Base-by-base conservation (phyloP, 2,888 invertebrate genomes). In the Prostheceraeus crozeri region DNA sequence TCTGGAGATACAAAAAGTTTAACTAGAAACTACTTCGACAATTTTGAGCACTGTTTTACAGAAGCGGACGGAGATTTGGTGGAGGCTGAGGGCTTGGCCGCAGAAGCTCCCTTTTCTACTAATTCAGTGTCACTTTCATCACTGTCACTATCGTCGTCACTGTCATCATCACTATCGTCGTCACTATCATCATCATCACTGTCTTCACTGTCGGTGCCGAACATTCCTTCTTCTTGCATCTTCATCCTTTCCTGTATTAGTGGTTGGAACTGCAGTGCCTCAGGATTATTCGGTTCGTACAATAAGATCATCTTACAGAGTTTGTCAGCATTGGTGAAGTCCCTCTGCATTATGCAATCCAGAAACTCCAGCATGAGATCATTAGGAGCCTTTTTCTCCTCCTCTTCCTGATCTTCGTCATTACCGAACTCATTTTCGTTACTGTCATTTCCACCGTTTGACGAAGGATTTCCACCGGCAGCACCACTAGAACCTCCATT, bases 251-350 rank as follows among this genome's bases (percentile, higher is more conserved):
- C 70, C 51, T 69, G 66, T 28, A 72, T 69, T 21, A 71, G 52
- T 14, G 69, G 69, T 21, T 67, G 65, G 57, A 72, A 72, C 52
- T 65, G 68, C 19, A 69, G 59, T 1, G 71, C 72, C 35, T 71
- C 69, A 51, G 65, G 54, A 62, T 72, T 68, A 14, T 66, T 63
- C 3, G 72, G 71, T 57, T 72, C 72, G 66, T 69, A 72, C 35
- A 72, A 65, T 56, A 72, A 60, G 64, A 72, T 70, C 71, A 72
- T 71, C 67, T 68, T 67, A 63, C 72, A 72, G 16, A 72, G 64
- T 48, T 72, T 72, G 36, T 67, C 67, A 19, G 72, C 71, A 61
- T 55, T 68, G 8, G 59, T 57, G 59, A 66, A 72, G 55, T 72
- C 72, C 45, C 70, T 67, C 35, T 68, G 65, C 70, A 71, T 71